Conservation (phyloP, 2,113 vertebrate species). For the Lasiurus cinereus region DNA sequence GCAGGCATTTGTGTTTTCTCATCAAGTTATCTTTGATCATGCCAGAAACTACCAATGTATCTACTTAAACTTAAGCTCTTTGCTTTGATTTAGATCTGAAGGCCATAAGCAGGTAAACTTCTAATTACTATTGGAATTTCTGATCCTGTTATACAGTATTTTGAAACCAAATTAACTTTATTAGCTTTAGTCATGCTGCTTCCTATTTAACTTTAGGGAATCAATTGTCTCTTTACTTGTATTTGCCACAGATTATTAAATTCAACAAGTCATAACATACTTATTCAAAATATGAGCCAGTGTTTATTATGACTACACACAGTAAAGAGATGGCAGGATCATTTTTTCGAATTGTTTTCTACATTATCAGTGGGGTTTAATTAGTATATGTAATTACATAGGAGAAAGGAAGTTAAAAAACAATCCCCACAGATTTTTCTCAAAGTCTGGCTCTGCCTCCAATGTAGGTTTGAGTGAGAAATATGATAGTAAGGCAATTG, state of each 20-base stretch:
- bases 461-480: constrained; percentile 53
- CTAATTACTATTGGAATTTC: not conserved
- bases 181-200: not conserved
- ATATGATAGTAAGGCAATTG: constrained; percentile 63
- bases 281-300: constrained; percentile 27
- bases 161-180: not conserved
- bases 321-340: not conserved
- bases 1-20: not conserved
- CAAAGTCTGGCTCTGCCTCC: constrained; percentile 58
- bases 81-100: not conserved
- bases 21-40: not conserved
- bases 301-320: not conserved
- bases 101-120: not conserved
- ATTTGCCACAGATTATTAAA: not conserved
- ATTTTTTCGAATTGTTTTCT: constrained; percentile 19
- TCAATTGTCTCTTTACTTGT: not conserved
- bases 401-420: constrained; percentile 1
- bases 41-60: not conserved
- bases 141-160: not conserved
- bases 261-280: not conserved
- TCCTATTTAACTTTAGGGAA: constrained; percentile 2
- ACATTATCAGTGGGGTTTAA: constrained; percentile 27
- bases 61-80: not conserved
- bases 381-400: constrained; percentile 66
- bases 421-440: constrained; percentile 49